Conservation (phyloP, 53 echinoderm and acorn worm species). For the Zoroaster sp. region DNA sequence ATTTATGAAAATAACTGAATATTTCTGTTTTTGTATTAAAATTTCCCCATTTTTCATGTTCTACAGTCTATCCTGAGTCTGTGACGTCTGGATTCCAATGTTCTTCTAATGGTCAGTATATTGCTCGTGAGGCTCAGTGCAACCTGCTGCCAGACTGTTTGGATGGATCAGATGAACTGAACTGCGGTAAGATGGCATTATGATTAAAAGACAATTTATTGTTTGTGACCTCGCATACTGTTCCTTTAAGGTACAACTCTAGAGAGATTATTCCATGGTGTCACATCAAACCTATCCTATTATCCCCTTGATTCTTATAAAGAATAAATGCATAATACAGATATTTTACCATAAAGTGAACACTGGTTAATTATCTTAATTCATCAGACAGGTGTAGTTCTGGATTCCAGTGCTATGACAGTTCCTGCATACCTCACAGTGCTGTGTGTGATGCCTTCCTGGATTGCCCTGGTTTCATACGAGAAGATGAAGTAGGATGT, state of each 20-base stretch:
- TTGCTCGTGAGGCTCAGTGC: constrained; percentile 38
- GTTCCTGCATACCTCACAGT: constrained; percentile 69
- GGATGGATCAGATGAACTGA: constrained; percentile 78
- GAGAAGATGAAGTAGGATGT: constrained; percentile 72
- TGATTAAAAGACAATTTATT: no score
- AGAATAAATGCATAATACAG: no score
- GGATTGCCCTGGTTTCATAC: constrained; percentile 77
- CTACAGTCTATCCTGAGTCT: constrained; percentile 56
- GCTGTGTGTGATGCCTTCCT: constrained; percentile 73
- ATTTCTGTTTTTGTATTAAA: no score
- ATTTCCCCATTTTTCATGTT: background rate
- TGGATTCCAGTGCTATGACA: constrained; percentile 82
- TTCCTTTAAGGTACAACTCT: no score
- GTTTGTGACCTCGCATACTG: no score
- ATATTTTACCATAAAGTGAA: no score
- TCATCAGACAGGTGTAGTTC: constrained; percentile 45
- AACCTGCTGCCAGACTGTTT: constrained; percentile 68
- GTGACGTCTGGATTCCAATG: constrained; percentile 32
- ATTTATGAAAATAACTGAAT: no score
- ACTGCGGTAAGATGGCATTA: constrained; percentile 81
- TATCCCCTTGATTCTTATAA: no score
- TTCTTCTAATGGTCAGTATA: constrained; percentile 60
- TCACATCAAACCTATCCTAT: no score
- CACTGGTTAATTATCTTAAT: background rate
- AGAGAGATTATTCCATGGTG: no score